Conservation (phyloP, 2,113 vertebrate species). For the Loxodonta africana region DNA sequence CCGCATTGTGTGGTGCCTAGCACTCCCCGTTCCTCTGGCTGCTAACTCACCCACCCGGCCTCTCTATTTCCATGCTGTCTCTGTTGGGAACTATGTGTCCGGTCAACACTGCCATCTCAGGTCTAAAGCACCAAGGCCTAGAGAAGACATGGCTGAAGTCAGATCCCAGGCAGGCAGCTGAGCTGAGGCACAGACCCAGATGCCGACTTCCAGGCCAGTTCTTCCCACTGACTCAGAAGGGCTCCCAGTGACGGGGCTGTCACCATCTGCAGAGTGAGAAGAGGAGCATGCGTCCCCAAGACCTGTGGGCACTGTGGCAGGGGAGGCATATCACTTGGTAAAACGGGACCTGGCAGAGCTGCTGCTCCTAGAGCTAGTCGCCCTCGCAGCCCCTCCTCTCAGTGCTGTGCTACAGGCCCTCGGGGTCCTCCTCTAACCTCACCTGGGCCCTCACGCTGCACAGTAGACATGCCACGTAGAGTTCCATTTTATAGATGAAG, state of each 20-base stretch:
- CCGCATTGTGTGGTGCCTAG: accelerated
- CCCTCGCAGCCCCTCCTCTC: background rate
- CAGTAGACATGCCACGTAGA: background rate
- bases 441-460: too few relatives aligned
- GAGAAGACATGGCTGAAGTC: too few relatives aligned
- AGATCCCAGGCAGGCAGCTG: accelerated
- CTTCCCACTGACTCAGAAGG: background rate
- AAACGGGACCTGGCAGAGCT: background rate
- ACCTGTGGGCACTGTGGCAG: background rate
- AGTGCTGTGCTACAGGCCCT: background rate
- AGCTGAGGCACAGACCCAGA: background rate
- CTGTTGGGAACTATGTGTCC: too few relatives aligned
- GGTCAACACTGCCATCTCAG: background rate
- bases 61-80: background rate
- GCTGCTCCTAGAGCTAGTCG: background rate
- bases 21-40: background rate
- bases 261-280: background rate
- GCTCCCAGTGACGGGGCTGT: background rate
- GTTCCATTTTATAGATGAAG: background rate
- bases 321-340: background rate
- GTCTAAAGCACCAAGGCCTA: background rate
- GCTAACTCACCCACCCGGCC: accelerated
- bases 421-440: background rate
- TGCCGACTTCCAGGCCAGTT: background rate
- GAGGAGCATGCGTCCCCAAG: background rate